Conservation (phyloP, 2,797 vertebrate genomes). For the Rhynchonycteris naso region DNA sequence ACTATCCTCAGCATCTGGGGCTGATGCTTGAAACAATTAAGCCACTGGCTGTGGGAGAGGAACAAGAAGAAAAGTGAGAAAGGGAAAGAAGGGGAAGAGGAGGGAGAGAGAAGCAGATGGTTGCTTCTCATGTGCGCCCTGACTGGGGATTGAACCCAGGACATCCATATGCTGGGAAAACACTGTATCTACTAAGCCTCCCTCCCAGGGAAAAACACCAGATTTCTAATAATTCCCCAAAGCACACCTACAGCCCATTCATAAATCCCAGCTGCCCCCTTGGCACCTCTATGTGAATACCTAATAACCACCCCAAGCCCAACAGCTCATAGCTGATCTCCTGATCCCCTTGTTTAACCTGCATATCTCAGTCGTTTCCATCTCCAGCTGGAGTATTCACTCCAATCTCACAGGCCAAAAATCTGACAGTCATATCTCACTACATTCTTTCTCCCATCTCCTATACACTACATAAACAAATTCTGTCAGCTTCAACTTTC, state of each 20-base stretch:
- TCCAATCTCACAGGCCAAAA: background rate
- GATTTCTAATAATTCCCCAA: background rate
- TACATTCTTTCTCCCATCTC: background rate
- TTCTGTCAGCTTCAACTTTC: background rate
- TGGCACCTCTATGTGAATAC: accelerated
- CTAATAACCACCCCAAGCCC: background rate
- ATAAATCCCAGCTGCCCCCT: background rate
- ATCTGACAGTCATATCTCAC: background rate
- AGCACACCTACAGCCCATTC: background rate
- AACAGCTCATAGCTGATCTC: background rate
- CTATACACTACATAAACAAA: background rate
- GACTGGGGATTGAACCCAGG: no score
- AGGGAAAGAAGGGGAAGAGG: no score
- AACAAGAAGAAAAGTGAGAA: no score
- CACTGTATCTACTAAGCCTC: no score
- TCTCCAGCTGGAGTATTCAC: background rate
- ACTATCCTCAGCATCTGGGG: no score
- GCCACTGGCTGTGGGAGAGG: no score
- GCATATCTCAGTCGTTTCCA: no score
- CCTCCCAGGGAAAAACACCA: background rate
- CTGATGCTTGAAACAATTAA: no score
- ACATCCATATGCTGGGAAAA: no score
- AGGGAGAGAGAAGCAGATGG: no score
- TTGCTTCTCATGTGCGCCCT: no score
- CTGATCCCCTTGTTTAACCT: background rate